Evolutionary conservation across 2,113 vertebrate species (phyloP), one percentile per base, ranked within the genome.

Genomic region (Elephas maximus): DNA sequence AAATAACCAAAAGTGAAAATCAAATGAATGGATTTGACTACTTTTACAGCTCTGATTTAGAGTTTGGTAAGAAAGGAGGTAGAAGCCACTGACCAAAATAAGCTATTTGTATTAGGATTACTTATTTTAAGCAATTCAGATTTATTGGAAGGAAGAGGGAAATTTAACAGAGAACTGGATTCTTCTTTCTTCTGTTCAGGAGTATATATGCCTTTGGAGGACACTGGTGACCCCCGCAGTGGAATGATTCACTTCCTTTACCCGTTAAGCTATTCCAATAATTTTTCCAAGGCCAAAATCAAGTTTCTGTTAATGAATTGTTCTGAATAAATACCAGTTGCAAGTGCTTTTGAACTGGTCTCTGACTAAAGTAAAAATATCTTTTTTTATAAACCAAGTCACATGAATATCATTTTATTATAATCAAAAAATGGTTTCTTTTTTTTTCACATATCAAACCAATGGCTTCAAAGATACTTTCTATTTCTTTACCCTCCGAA

Each of bases 1-100:
- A 92, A 84, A 88, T 51, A 87, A 97, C 48, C 53, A 45, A 92
- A 97, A 88, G 63, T 53, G 74, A 91, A 85, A 95, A 18, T 92
- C 18, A 90, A 53, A 62, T 84, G 33, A 30, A 74, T 85, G 92
- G 81, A 74, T 51, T 80, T 81, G 90, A 90, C 8, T 23, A 26
- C 67, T 28, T 90, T 21, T 79, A 53, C 74, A n/a, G 53, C 69
- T 92, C 78, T 93, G 84, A 93, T 63, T 86, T 87, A 79, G 41
- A 76, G 30, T 93, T 96, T 91, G 48, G 26, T 91, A 84, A 86
- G 44, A 91, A 83, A 79, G 71, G 6, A 83, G 73, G 5, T 67
- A 57, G 79, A 94, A 84, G 26, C 9, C 48, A 94, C 63, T 84
- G 79, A 88, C 48, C 79, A 87, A 94, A 95, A 53, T 69, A 80